Evolutionary conservation across 2,888 invertebrate genomes (phyloP).

Genomic region (Synergus umbraculus): DNA sequence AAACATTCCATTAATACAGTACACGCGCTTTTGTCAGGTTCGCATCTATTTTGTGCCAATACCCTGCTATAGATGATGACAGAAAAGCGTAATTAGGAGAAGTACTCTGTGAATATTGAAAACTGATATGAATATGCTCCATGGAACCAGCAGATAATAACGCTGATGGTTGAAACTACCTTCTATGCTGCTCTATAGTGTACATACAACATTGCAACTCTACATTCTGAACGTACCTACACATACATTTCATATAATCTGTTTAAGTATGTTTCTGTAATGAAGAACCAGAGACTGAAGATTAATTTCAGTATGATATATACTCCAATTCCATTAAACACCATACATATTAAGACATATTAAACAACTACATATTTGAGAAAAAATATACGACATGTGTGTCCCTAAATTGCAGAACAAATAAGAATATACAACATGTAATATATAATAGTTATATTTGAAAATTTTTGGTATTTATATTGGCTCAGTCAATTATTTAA

Average conservation of each 20-base stretch:
- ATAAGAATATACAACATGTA: no score
- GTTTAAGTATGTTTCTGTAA: neutral
- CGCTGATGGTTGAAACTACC: neutral
- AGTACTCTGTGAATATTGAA: slow-evolving; percentile 3
- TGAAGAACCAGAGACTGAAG: neutral
- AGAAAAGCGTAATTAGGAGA: slow-evolving; percentile 30
- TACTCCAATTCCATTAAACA: no score
- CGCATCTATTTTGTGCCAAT: slow-evolving; percentile 22
- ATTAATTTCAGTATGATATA: neutral
- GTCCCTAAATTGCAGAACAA: no score
- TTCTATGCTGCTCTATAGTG: neutral
- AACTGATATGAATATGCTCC: neutral
- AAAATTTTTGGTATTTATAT: no score
- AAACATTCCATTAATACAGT: slow-evolving; percentile 28
- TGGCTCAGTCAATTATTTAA: no score
- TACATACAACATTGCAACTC: neutral
- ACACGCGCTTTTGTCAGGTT: slow-evolving; percentile 33
- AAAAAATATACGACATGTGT: no score
- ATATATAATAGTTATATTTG: no score
- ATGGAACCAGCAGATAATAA: neutral
- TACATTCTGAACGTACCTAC: neutral
- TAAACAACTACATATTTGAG: no score
- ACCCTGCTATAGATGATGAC: slow-evolving; percentile 6
- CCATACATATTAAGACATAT: no score
- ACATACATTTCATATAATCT: neutral